phyloP scores from a whole-genome alignment of 2,113 vertebrate species.

The Ameiurus melas region DNA sequence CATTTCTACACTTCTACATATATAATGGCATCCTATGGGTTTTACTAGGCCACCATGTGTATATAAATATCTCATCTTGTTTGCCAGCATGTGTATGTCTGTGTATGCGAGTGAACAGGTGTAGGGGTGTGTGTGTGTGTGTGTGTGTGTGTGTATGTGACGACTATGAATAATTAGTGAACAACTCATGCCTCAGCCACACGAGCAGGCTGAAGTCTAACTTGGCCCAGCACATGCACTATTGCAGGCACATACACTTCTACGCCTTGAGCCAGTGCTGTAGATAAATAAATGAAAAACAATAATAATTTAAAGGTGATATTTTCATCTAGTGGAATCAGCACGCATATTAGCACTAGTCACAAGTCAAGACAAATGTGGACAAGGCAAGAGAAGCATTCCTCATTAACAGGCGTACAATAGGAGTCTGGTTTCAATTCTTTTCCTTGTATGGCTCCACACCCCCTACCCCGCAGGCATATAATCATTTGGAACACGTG shows the following conservation, averaged over 20 bases:
- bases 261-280: not conserved
- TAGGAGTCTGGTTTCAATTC: conserved; percentile 31
- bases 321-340: conserved; percentile 1
- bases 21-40: not conserved
- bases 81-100: not conserved
- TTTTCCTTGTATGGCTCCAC: conserved; percentile 8
- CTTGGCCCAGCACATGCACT: conserved; percentile 18
- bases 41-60: not conserved
- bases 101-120: not conserved
- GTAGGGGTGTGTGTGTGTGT: not conserved
- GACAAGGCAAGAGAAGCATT: conserved; percentile 38
- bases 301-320: not conserved
- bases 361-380: conserved; percentile 44
- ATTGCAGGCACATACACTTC: not conserved
- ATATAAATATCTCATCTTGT: not conserved
- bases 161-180: conserved; percentile 51
- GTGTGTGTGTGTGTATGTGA: too few relatives aligned
- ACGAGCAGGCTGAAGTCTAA: conserved; percentile 43
- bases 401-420: conserved; percentile 33
- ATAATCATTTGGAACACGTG: conserved; percentile 24
- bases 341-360: not conserved
- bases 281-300: not conserved
- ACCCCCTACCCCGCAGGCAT: not conserved
- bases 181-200: conserved; percentile 52
- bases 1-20: not conserved